Conservation (phyloP, 2,888 invertebrate genomes). For the Villa cingulata region DNA sequence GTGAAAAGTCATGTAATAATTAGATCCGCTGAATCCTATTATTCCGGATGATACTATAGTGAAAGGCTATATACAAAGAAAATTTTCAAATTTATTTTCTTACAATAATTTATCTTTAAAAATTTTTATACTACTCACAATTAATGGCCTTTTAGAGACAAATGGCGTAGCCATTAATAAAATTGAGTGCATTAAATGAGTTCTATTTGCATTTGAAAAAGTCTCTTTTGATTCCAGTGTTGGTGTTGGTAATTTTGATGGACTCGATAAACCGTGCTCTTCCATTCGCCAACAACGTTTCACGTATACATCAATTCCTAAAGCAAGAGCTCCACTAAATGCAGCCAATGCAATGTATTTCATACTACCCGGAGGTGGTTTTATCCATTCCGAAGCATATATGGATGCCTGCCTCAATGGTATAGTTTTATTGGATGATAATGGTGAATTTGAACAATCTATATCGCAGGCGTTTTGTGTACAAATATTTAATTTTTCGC, state of each 20-base stretch:
- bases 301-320: not conserved
- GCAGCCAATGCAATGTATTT: not conserved
- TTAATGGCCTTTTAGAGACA: not conserved
- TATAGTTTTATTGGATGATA: no score
- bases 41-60: not conserved
- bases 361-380: no score
- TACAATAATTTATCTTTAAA: no score
- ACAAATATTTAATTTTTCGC: no score
- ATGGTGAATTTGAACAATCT: no score
- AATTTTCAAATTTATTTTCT: no score
- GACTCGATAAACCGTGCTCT: not conserved
- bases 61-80: not conserved
- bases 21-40: not conserved
- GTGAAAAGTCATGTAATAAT: not conserved
- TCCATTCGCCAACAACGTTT: not conserved
- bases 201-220: not conserved
- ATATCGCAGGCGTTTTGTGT: no score
- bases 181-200: not conserved
- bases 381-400: no score
- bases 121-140: not conserved
- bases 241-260: not conserved
- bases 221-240: not conserved
- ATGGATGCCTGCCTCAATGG: no score
- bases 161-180: not conserved
- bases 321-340: not conserved